A percentile compares a stretch with the other conserved stretches of the same genome.
phyloP scores from a whole-genome alignment of 2,888 invertebrate species.

The Pollenia angustigena region DNA sequence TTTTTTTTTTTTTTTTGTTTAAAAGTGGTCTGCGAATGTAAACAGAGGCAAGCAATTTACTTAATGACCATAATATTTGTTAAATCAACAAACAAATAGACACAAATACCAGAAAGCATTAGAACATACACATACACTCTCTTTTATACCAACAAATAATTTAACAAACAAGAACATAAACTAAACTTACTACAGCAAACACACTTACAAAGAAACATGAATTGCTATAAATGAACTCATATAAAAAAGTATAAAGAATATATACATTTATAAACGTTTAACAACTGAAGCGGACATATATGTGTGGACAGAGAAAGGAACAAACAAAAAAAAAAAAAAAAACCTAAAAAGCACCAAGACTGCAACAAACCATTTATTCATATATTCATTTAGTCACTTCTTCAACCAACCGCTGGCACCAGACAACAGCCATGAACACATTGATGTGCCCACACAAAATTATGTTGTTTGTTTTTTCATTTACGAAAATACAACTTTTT shows the following conservation, averaged over 20 bases:
- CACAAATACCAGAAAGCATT: slow-evolving; percentile 10
- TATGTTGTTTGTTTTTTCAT: slow-evolving; percentile 43
- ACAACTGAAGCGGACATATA: slow-evolving; percentile 19
- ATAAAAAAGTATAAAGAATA: neutral
- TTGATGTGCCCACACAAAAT: slow-evolving; percentile 42
- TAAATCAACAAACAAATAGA: slow-evolving; percentile 75
- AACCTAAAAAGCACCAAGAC: slow-evolving; percentile 16
- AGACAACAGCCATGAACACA: neutral
- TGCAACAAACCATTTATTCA: slow-evolving; percentile 57
- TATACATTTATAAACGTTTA: slow-evolving; percentile 1
- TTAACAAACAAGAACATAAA: slow-evolving; percentile 56
- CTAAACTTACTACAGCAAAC: slow-evolving; percentile 50
- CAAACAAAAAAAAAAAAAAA: slow-evolving; percentile 42
- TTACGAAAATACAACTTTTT: slow-evolving; percentile 16
- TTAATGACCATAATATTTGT: slow-evolving; percentile 74
- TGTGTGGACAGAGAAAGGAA: slow-evolving; percentile 28
- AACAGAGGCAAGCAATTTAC: slow-evolving; percentile 71
- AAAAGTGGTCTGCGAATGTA: neutral
- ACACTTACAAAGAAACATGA: slow-evolving; percentile 1
- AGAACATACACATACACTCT: neutral
- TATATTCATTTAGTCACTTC: slow-evolving; percentile 29
- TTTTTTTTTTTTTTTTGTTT: neutral
- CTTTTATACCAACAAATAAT: slow-evolving; percentile 37
- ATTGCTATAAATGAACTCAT: neutral
- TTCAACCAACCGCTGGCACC: slow-evolving; percentile 5